phyloP scores from a whole-genome alignment of 2,797 vertebrate species.

The Ptychadena robeensis region DNA sequence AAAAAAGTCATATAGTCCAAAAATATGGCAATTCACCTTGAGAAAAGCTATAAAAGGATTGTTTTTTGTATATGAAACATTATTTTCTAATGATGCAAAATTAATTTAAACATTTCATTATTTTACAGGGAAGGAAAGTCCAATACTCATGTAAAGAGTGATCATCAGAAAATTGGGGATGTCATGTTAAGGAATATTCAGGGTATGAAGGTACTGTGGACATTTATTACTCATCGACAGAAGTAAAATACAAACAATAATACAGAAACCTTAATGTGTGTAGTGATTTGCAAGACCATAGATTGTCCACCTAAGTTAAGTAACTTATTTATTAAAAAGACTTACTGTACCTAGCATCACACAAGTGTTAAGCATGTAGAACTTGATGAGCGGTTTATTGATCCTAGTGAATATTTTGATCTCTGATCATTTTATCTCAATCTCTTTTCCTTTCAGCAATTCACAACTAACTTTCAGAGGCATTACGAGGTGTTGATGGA shows the following conservation, averaged over 20 bases:
- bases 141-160: conserved; percentile 91
- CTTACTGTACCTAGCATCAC: no score
- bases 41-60: neutral
- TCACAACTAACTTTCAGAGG: conserved; percentile 86
- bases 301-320: no score
- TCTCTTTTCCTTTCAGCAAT: conserved; percentile 73
- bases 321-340: no score
- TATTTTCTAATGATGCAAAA: no score
- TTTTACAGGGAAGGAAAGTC: conserved; percentile 90
- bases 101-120: neutral
- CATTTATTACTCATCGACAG: conserved; percentile 5
- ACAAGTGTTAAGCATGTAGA: no score
- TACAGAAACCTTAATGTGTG: no score
- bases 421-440: neutral
- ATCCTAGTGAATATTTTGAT: neutral
- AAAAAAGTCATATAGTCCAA: no score
- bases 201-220: conserved; percentile 84
- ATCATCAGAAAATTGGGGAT: conserved; percentile 94
- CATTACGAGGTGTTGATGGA: conserved; percentile 88
- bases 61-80: no score
- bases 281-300: no score
- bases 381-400: no score
- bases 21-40: no score
- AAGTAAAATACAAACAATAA: neutral
- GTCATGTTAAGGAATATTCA: conserved; percentile 93